Evolutionary conservation across 2,797 vertebrate genomes (phyloP).

Genomic region (Anguilla marmorata): DNA sequence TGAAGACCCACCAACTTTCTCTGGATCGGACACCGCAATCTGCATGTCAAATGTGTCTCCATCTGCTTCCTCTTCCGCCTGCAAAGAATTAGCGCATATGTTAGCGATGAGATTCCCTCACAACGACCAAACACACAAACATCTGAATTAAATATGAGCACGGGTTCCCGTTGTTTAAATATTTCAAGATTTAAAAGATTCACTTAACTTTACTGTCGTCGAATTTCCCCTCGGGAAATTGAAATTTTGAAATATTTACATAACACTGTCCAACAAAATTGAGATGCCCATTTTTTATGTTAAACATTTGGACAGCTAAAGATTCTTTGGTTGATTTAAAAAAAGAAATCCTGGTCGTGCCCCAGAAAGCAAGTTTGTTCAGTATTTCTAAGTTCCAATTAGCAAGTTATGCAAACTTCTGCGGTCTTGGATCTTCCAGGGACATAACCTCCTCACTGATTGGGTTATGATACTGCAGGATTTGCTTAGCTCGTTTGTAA

Average conservation of each 20-base stretch:
- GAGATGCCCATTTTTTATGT: background rate
- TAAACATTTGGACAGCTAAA: background rate
- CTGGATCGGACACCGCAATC: constrained; percentile 93
- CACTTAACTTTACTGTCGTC: background rate
- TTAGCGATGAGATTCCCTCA: background rate
- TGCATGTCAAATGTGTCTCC: constrained; percentile 86
- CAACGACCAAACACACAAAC: background rate
- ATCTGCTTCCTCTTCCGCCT: constrained; percentile 89
- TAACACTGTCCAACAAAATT: background rate
- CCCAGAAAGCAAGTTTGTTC: background rate
- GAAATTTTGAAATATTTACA: background rate
- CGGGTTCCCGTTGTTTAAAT: background rate
- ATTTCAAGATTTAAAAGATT: background rate
- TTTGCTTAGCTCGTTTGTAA: background rate
- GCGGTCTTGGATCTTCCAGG: background rate
- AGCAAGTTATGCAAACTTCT: background rate
- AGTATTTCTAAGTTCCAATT: background rate
- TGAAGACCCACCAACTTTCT: constrained; percentile 90
- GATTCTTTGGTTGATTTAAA: background rate
- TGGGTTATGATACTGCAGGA: background rate
- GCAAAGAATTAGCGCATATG: constrained; percentile 30
- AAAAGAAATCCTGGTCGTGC: background rate
- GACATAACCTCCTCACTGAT: background rate
- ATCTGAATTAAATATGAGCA: background rate
- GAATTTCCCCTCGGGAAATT: background rate